Conservation (phyloP, 2,888 invertebrate genomes). For the Philereme vetulata region DNA sequence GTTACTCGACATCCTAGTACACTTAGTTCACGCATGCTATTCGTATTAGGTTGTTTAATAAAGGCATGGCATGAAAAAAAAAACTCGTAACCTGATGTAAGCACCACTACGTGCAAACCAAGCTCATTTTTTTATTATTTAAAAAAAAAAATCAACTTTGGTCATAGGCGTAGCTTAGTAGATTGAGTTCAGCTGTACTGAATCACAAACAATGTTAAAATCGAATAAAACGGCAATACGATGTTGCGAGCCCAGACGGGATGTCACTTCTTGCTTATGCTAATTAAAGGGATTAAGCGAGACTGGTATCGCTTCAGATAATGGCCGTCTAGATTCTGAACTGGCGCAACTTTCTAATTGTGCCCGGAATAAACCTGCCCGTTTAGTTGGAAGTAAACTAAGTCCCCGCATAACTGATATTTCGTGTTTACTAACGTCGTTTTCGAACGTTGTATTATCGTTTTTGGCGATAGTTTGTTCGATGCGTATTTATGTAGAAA, state of each 20-base stretch:
- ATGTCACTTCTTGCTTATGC: slow-evolving; percentile 58
- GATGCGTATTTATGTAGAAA: no score
- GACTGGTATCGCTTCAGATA: slow-evolving; percentile 53
- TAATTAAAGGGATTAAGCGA: slow-evolving; percentile 70
- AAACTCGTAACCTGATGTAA: no score
- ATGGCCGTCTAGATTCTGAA: slow-evolving; percentile 54
- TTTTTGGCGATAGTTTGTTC: no score
- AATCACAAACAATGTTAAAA: slow-evolving; percentile 29
- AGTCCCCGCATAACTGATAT: not conserved
- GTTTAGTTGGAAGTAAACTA: slow-evolving; percentile 44
- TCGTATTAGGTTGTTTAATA: no score
- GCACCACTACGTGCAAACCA: not conserved
- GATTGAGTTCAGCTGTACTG: not conserved
- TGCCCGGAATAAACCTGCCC: slow-evolving; percentile 49
- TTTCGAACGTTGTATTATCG: no score
- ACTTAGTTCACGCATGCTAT: no score
- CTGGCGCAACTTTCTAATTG: slow-evolving; percentile 56
- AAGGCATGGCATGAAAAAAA: no score
- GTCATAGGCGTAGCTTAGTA: not conserved
- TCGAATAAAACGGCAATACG: slow-evolving; percentile 33
- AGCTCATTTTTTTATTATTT: no score
- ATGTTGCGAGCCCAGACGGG: slow-evolving; percentile 35
- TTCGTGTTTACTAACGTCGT: no score
- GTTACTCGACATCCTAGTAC: no score
- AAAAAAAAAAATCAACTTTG: no score